Evolutionary conservation across 2,888 invertebrate species (phyloP).

Genomic region (Dryocosmus kuriphilus): DNA sequence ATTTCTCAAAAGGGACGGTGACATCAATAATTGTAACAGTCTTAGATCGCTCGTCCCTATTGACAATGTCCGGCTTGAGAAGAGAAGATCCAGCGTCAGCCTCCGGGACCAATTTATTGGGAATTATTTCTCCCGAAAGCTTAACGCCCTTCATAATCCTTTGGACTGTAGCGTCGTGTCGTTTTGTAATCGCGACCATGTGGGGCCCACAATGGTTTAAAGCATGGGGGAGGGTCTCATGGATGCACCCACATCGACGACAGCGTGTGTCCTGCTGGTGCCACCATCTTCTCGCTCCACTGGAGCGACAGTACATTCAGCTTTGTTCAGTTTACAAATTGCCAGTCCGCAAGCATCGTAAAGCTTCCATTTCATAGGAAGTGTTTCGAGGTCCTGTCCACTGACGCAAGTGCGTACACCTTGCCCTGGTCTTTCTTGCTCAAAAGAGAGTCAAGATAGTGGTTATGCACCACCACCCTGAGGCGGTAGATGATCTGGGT

Average conservation of each 20-base stretch:
- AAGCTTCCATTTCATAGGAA: slow-evolving; percentile 61
- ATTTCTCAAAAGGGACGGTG: too few relatives aligned
- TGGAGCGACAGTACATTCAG: too few relatives aligned
- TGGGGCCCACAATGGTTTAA: neutral
- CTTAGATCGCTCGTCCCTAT: neutral
- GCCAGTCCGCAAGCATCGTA: slow-evolving; percentile 47
- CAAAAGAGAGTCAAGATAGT: slow-evolving; percentile 38
- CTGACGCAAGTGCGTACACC: slow-evolving; percentile 54
- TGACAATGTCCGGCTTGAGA: neutral
- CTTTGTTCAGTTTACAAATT: too few relatives aligned
- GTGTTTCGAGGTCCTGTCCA: slow-evolving; percentile 60
- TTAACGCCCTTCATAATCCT: neutral
- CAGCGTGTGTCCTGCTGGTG: too few relatives aligned
- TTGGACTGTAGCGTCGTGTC: neutral
- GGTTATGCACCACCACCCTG: slow-evolving; percentile 32
- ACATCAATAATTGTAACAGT: too few relatives aligned
- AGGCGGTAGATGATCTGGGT: too few relatives aligned
- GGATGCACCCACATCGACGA: too few relatives aligned
- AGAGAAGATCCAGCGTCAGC: neutral
- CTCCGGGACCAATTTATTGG: neutral
- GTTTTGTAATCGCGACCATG: neutral
- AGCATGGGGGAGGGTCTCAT: neutral
- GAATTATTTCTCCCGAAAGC: neutral
- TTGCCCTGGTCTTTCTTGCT: slow-evolving; percentile 65
- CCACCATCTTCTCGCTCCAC: too few relatives aligned